Evolutionary conservation across 2,888 invertebrate species (phyloP), one percentile per base, ranked within the genome.

Genomic region (Macrosiphum euphorbiae): DNA sequence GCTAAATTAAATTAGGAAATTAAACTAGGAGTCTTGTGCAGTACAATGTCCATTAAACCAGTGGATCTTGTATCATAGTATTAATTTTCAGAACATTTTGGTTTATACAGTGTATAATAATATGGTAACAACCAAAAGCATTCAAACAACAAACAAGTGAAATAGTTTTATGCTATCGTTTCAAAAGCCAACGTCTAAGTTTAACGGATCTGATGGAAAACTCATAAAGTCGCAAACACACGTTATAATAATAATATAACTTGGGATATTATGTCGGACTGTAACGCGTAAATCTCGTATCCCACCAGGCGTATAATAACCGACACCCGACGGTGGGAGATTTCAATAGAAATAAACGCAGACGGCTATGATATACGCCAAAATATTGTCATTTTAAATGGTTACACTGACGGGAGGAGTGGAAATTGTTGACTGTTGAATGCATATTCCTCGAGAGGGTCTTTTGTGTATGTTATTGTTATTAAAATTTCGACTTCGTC

Each of bases 361-460:
- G 26, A 26, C 58, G 58, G 24, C 3, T 78, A 20, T 67, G n/a
- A n/a, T 78, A 8, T 8, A 20, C 20, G 8, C 35, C 78, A 24
- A 78, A 78, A 78, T 78, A 78, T 78, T 20, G 78, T 78, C 78
- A 78, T 35, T 78, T 35, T 78, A 78, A 78, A 78, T 78, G 35
- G 35, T 41, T 20, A 35, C 20, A 20, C 35, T 20, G 78, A 35
- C 20, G 35, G 8, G 35, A 78, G 35, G 35, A 20, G 8, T 20
- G 0, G 7, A 8, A 78, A 78, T 78, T 20, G 20, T 78, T 78
- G 78, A 35, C 35, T 35, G 78, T 78, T 78, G 78, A 78, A 78
- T 78, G 8, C 2, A 78, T 78, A 20, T 78, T 78, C 20, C 20
- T 78, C 35, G 78, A 20, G 35, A 7, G 20, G 20, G 78, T 78